Evolutionary conservation across 2,888 invertebrate genomes (phyloP).

Genomic region (Mamestra brassicae): DNA sequence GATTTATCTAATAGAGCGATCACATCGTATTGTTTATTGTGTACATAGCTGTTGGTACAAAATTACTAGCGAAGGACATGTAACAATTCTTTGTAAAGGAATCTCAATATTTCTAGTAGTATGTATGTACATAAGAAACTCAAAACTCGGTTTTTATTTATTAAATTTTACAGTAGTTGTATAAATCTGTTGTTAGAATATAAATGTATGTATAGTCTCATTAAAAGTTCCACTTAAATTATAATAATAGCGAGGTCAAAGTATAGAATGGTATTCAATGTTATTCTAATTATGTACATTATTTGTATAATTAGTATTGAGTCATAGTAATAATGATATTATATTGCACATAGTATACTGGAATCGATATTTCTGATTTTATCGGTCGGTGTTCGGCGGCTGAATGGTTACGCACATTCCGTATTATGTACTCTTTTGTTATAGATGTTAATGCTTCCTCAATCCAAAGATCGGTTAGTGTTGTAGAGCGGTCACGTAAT

Average conservation of each 20-base stretch:
- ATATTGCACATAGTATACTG: conserved; percentile 77
- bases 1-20: conserved; percentile 73
- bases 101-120: conserved; percentile 81
- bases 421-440: conserved; percentile 74
- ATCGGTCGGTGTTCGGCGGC: conserved; percentile 46
- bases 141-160: conserved; percentile 81
- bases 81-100: conserved; percentile 79
- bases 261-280: conserved; percentile 82
- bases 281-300: conserved; percentile 81
- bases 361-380: conserved; percentile 63
- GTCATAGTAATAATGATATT: conserved; percentile 80
- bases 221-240: conserved; percentile 79
- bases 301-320: conserved; percentile 75
- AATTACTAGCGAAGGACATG: conserved; percentile 75
- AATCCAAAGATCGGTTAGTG: conserved; percentile 86
- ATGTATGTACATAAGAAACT: conserved; percentile 79
- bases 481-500: conserved; percentile 65
- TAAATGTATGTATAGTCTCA: conserved; percentile 76
- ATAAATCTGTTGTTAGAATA: conserved; percentile 73
- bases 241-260: conserved; percentile 73
- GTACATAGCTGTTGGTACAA: conserved; percentile 77
- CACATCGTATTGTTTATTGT: conserved; percentile 74
- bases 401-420: conserved; percentile 83
- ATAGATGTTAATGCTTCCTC: conserved; percentile 77
- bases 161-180: conserved; percentile 78